Conservation (phyloP, 2,888 invertebrate species). For the Hanleya hanleyi region DNA sequence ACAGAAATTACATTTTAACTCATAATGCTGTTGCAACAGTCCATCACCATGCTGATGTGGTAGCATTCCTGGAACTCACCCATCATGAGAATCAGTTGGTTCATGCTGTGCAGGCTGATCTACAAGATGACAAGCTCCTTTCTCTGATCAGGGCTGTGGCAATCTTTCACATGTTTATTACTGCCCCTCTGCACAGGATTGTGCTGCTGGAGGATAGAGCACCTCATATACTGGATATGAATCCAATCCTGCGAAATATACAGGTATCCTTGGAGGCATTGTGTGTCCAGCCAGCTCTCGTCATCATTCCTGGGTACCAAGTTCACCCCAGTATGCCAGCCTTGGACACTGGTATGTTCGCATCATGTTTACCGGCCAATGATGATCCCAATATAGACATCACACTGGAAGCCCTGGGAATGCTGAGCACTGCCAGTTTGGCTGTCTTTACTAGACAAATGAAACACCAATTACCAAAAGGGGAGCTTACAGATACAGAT, state of each 20-base stretch:
- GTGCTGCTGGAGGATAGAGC: not conserved
- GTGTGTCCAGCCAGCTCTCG: no score
- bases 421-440: not conserved
- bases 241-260: not conserved
- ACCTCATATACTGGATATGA: not conserved
- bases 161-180: not conserved
- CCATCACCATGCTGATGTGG: not conserved
- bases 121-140: not conserved
- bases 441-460: not conserved
- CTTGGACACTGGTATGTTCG: not conserved
- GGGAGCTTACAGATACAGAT: not conserved
- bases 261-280: no score
- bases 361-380: not conserved
- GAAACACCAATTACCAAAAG: not conserved
- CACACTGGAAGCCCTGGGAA: not conserved
- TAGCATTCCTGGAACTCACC: not conserved
- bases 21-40: not conserved
- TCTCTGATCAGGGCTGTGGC: not conserved
- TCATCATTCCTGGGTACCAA: not conserved
- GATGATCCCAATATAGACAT: not conserved
- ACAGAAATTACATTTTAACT: not conserved
- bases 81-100: not conserved
- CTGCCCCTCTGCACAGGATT: not conserved
- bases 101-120: not conserved
- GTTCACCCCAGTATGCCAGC: not conserved